Evolutionary conservation across 2,113 vertebrate genomes (phyloP).

Genomic region (Sakesphorus luctuosus): DNA sequence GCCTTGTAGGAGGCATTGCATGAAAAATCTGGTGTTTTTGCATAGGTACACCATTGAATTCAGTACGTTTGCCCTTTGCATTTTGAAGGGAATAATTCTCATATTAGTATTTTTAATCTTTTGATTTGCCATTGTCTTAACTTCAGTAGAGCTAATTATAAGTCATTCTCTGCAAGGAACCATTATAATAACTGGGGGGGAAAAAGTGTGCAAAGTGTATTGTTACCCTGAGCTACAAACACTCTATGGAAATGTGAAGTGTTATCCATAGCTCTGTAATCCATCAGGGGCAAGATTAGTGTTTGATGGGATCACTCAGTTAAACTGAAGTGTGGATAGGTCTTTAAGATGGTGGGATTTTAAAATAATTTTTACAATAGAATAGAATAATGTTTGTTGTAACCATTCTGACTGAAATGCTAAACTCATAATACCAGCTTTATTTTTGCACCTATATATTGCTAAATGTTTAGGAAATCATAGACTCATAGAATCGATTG

Average conservation of each 20-base stretch:
- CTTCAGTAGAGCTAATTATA: background rate
- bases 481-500: background rate
- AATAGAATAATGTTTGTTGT: background rate
- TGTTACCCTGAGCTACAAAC: background rate
- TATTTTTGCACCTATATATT: background rate
- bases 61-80: background rate
- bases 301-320: background rate
- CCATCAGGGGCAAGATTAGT: background rate
- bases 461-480: background rate
- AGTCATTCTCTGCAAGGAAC: background rate
- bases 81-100: background rate
- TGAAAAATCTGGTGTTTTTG: background rate
- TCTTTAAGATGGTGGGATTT: background rate
- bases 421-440: background rate
- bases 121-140: background rate
- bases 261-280: background rate
- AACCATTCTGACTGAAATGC: background rate
- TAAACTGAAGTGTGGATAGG: background rate
- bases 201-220: background rate
- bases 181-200: background rate
- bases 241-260: background rate
- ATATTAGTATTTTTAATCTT: background rate
- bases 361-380: background rate
- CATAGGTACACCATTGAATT: background rate
- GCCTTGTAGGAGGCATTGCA: background rate